A percentile compares a stretch with the other conserved stretches of the same genome.
These are phyloP conservation scores for Stictonetta naevosa DNA, from an alignment of 2,113 vertebrate genomes.

Conservation along the genomic window DNA sequence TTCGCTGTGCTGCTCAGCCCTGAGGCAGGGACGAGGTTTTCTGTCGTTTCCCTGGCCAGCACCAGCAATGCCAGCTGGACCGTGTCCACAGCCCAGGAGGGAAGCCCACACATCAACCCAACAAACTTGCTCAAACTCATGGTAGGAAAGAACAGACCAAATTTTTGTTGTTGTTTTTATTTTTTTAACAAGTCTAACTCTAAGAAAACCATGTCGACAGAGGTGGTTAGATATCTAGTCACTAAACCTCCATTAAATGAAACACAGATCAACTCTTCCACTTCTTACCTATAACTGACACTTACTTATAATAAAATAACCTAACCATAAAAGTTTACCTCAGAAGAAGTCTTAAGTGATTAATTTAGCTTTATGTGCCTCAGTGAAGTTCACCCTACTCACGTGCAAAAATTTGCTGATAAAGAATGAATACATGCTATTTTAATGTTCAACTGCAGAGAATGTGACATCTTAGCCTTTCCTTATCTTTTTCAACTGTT, in stretches of 20 bases:
- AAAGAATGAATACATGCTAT: neutral
- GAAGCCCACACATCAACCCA: neutral
- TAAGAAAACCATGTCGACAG: neutral
- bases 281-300: neutral
- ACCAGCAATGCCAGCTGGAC: neutral
- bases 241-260: neutral
- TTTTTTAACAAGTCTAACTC: neutral
- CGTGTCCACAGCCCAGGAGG: neutral
- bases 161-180: neutral
- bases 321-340: neutral
- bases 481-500: neutral
- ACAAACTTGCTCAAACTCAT: neutral
- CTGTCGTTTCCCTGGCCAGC: neutral
- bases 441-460: neutral
- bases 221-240: neutral
- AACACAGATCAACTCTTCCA: neutral
- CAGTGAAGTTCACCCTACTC: neutral
- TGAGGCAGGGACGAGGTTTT: neutral
- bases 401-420: neutral
- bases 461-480: neutral
- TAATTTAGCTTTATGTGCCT: neutral
- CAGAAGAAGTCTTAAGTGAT: neutral
- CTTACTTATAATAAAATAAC: neutral
- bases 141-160: neutral
- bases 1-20: neutral